Base-by-base conservation (phyloP, 2,113 vertebrate species). In the Tyrannus savana region DNA sequence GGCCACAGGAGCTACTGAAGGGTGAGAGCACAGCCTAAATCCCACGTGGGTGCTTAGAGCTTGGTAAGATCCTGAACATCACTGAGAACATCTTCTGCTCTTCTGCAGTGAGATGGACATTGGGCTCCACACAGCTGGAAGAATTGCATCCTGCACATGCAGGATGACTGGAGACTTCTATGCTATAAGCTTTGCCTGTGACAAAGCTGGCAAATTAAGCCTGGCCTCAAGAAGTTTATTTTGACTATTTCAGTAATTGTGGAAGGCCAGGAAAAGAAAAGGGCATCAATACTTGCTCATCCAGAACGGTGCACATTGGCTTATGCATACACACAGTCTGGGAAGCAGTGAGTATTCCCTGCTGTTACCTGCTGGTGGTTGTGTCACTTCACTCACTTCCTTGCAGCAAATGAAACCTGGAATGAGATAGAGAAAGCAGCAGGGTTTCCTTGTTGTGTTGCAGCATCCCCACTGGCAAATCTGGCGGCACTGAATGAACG, bases 121-220 rank as follows among this genome's bases (percentile, higher is more conserved):
- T 1, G 2, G 37, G 33, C 59, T 63, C 18, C 41, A 31, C 30
- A 63, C 22, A 78, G 31, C 59, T n/a, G 10, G 14, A n/a, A 28
- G 37, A 42, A 27, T 33, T 10, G 9, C 25, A 52, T 13, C 19
- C 31, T 5, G 2, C 2, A 1, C 0, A 37, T 37, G 37, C 37
- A 37, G 37, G 37, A 37, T 37, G 37, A 37, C 37, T 33, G 25
- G 27, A 75, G 44, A 22, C 14, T 39, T 75, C 7, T 19, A 19
- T 23, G 19, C 44, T 39, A 14, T 27, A 37, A 67, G 30, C 27
- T 72, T 76, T 77, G 37, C 42, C 27, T 31, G 23, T 30, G 63
- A 31, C 52, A 28, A 52, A 67, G 30, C 6, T 39, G 42, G 6
- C n/a, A 85, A 78, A 27, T 59, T 30, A 79, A 58, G 37, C 10